Evolutionary conservation across 2,888 invertebrate species (phyloP).

Genomic region (Ellobium chinense): DNA sequence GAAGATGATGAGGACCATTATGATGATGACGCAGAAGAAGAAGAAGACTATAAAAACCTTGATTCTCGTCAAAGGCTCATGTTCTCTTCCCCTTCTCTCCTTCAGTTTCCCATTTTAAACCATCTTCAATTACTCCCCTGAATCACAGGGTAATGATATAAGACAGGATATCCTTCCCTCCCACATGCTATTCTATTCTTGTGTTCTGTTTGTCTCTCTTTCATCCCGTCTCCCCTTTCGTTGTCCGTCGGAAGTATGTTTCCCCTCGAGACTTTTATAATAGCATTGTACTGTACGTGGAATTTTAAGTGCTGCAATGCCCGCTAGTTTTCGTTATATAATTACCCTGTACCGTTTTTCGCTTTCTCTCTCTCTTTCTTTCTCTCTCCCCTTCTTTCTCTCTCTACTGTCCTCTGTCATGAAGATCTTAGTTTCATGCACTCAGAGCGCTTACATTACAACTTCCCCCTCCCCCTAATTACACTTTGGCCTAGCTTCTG

Average conservation of each 20-base stretch:
- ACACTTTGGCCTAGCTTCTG: neutral
- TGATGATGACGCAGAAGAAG: conserved; percentile 19
- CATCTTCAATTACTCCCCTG: neutral
- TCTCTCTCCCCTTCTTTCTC: neutral
- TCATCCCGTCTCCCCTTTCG: neutral
- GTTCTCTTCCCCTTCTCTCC: neutral
- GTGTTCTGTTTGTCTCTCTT: neutral
- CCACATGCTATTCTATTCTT: neutral
- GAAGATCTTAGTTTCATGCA: too few relatives aligned
- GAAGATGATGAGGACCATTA: neutral
- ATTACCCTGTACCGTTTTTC: too few relatives aligned
- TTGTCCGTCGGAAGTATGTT: too few relatives aligned
- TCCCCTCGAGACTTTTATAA: too few relatives aligned
- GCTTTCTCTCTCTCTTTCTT: neutral
- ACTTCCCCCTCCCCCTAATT: too few relatives aligned
- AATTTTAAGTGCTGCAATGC: too few relatives aligned
- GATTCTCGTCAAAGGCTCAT: neutral
- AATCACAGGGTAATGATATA: too few relatives aligned
- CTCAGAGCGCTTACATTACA: neutral
- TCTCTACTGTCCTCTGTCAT: too few relatives aligned
- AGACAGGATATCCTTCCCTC: too few relatives aligned
- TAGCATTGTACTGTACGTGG: too few relatives aligned
- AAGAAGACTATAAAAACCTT: neutral
- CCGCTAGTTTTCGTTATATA: too few relatives aligned
- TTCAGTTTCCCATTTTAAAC: neutral